phyloP scores from a whole-genome alignment of 1,140 invertebrate genomes.

The Metaphire vulgaris region DNA sequence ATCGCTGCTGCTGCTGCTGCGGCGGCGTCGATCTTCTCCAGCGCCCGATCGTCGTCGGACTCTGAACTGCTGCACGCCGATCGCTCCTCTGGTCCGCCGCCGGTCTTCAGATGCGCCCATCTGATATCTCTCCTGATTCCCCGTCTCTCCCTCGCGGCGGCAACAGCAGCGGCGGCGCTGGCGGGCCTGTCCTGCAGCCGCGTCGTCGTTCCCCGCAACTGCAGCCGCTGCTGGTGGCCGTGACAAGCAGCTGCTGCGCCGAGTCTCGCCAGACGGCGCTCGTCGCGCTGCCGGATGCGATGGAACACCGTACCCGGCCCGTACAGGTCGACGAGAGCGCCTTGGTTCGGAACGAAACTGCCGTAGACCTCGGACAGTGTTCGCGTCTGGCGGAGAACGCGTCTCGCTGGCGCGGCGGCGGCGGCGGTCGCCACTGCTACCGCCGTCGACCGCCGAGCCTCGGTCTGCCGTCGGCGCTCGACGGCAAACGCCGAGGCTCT shows the following conservation, averaged over 20 bases:
- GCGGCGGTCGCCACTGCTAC: neutral
- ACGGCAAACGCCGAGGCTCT: neutral
- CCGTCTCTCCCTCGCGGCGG: too few species aligned
- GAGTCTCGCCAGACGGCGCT: constrained; percentile 3
- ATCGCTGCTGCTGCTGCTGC: constrained; percentile 8
- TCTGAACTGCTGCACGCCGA: neutral
- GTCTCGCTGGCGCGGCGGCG: too few species aligned
- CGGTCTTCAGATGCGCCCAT: neutral
- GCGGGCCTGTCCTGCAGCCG: neutral
- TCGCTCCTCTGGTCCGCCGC: neutral
- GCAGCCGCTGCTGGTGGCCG: too few species aligned
- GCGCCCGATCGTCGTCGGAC: too few species aligned
- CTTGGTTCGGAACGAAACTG: constrained; percentile 29
- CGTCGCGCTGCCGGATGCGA: constrained; percentile 40
- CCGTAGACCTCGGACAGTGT: constrained; percentile 3
- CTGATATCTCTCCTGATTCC: neutral
- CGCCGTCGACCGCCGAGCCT: neutral
- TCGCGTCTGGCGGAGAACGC: constrained; percentile 6
- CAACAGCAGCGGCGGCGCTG: too few species aligned
- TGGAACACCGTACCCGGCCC: constrained; percentile 48
- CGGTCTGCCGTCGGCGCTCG: neutral
- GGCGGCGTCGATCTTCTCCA: too few species aligned
- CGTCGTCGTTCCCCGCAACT: neutral
- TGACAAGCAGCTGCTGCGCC: neutral
- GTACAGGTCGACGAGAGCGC: constrained; percentile 43